Base-by-base conservation (phyloP, 2,113 vertebrate genomes). In the Struthidea cinerea region DNA sequence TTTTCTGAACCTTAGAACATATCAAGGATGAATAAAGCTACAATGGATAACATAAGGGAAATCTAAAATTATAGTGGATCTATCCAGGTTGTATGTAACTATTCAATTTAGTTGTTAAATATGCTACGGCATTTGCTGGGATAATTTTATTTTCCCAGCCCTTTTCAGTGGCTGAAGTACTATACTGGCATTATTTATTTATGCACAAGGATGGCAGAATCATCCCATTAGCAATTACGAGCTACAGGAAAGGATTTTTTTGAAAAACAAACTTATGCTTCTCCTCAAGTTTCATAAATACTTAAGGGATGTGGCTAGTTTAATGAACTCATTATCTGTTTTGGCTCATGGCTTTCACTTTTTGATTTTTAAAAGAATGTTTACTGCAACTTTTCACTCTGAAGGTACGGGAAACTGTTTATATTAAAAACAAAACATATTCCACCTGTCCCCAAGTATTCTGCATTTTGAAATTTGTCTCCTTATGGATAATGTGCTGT, bases 151-250 rank as follows among this genome's bases (percentile, higher is more conserved):
- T 95, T 87, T 90, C 55, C 27, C 91, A 73, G 41, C 27, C 73
- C 32, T 94, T 97, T 95, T 59, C 55, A 49, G 65, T 50, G 73
- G 87, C 84, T 97, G 88, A 94, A 90, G 56, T 47, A 86, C 87
- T 94, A 75, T 80, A 67, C 53, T 23, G 3, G 28, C 71, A 95
- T 97, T 56, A 94, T 87, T 94, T 92, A 97, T 94, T 93, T 85
- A 93, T 93, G 73, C n/a, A 60, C 18, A 82, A 77, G 46, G 27
- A 67, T 69, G 65, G 75, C 37, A 95, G 84, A 78, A 28, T n/a
- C 49, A 70, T 67, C 30, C 61, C 93, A 67, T 89, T 92, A 95
- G 46, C 84, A 76, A 74, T 90, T 52, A 73, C 22, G 91, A 95
- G 89, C 22, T 63, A 68, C n/a, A 75, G 69, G 61, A 95, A 93